Evolutionary conservation across 2,113 vertebrate species (phyloP).

Genomic region (Trogon melanurus): DNA sequence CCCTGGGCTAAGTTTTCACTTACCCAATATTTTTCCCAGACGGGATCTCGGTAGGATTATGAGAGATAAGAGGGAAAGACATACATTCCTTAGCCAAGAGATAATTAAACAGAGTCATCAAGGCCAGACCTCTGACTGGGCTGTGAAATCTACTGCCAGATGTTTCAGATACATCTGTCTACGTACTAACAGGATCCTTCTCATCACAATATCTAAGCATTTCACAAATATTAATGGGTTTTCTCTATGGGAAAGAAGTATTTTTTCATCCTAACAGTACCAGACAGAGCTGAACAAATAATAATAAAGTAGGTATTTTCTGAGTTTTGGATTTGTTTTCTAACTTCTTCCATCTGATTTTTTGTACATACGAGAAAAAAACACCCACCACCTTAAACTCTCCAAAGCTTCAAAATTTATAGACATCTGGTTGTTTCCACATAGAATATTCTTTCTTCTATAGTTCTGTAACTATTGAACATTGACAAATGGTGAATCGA

Average conservation of each 20-base stretch:
- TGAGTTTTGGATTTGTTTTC: neutral
- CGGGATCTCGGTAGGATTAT: constrained; percentile 9
- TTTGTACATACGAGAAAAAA: neutral
- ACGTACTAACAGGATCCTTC: constrained; percentile 46
- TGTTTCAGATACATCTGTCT: constrained; percentile 69
- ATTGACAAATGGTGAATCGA: neutral
- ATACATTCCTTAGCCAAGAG: constrained; percentile 46
- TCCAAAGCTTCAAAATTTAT: neutral
- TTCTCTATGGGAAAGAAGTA: neutral
- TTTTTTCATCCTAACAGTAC: neutral
- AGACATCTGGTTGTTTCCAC: neutral
- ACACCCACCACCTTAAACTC: neutral
- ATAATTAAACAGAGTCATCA: constrained; percentile 69
- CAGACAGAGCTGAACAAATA: neutral
- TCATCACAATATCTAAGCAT: constrained; percentile 10
- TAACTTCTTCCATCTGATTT: neutral
- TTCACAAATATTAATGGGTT: constrained; percentile 39
- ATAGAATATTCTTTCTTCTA: neutral
- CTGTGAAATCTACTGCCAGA: constrained; percentile 56
- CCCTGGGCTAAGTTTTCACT: constrained; percentile 56
- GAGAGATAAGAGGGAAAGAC: constrained; percentile 42
- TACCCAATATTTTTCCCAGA: constrained; percentile 29
- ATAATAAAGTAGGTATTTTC: neutral
- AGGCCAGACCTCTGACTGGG: constrained; percentile 67
- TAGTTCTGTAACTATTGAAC: neutral